Base-by-base conservation (phyloP, 2,797 vertebrate species). In the Paedocypris micromegethes region DNA sequence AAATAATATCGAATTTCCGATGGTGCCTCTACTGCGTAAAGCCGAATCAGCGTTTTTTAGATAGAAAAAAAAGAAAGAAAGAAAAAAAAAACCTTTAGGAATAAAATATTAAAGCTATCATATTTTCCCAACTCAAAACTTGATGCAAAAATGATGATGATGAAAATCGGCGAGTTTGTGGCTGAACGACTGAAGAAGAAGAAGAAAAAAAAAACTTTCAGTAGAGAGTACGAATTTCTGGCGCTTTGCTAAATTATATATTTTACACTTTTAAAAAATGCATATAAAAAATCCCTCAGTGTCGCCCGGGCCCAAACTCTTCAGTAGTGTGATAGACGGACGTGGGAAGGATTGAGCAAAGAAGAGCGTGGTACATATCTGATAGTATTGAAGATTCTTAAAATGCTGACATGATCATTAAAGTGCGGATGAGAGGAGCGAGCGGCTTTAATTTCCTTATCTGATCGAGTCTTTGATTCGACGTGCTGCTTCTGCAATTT, bases 331-430 rank as follows among this genome's bases (percentile, higher is more conserved):
- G 68, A 70, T 50, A 70, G 59, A 63, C 57, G 46, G 40, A 55
- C 59, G 56, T 67, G 48, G 41, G 68, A 70, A 63, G 68, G 56
- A 56, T n/a, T 57, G 59, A 51, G 40, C 23, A 57, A 7, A 56
- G 59, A 46, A 70, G 48, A 63, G 53, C 43, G 9, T 62, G 50
- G 40, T 9, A 23, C 57, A 43, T 84, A 87, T 88, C 82, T 83
- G 84, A 88, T 88, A 78, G 77, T 80, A 82, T 78, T 77, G 64
- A 41, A 78, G 76, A 77, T 77, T 79, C 85, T 90, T 88, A 83
- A 89, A 87, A 76, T 69, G 87, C 87, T 91, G 88, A 89, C 83
- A 83, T 67, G 80, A 85, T 86, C 86, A 87, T 91, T 89, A 90
- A 83, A 86, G 45, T 73, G 83, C 66, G 72, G 76, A 78, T 70